Evolutionary conservation across 2,888 invertebrate species (phyloP), one percentile per base, ranked within the genome.

Genomic region (Tholera decimalis): DNA sequence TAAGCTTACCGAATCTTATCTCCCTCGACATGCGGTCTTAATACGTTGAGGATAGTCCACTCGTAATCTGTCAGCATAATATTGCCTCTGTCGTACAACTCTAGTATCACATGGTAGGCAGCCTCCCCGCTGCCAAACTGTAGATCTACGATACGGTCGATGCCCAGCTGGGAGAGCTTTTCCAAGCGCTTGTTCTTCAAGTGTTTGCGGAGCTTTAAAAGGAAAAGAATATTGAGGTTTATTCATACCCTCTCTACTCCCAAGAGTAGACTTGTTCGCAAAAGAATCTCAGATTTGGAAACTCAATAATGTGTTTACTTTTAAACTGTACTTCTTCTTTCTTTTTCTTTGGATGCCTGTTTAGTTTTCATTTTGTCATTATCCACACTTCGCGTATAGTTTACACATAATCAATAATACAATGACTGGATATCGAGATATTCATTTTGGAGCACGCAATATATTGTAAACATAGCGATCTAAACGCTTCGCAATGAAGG

Each of bases 11-110:
- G 96, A 20, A 98, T 93, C 92, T 98, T 98, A 86, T 99, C 99
- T 3, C 98, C 98, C 91, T 99, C 99, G 2, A 97, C 97, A 83
- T 99, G 98, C 0, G 99, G 99, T 41, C 99, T 96, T 3, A 99
- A 93, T n/a, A 99, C 97, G 92, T 99, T 98, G 11, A 99, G 95
- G 84, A 99, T 99, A 0, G 96, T 98, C 95, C 98, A 97, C 80
- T 99, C 97, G 86, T 96, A 96, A 94, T 99, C 99, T 0, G 99
- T 99, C 5, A 99, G 96, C 59, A 99, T 96, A 18, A 99, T 97
- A 91, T 99, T 99, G 58, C 99, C 99, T 83, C 98, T 95, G 92
- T 99, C 99, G 86, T 99, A 99, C 24, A 99, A 91, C 91, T 99
- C 99, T 58, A 99, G 89, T 81, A 99, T 98, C 0, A 99, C 96